Conservation (phyloP, 2,888 invertebrate genomes). For the Pristionchus arcanus region DNA sequence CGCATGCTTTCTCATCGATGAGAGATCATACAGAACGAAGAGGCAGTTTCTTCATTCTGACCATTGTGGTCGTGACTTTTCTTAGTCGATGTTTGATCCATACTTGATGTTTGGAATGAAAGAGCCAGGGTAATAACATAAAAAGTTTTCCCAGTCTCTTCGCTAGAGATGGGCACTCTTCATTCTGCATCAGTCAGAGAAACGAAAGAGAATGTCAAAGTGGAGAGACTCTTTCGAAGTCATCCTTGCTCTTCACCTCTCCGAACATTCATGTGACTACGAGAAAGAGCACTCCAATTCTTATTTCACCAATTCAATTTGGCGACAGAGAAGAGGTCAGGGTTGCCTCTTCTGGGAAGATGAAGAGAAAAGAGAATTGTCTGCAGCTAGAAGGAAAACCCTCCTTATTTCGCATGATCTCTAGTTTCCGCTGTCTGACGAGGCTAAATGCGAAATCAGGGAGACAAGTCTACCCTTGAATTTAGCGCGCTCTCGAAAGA, state of each 20-base stretch:
- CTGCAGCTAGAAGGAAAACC: not conserved
- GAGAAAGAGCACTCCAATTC: not conserved
- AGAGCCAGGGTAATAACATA: not conserved
- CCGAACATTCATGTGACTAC: not conserved
- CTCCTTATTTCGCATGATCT: not conserved
- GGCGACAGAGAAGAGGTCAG: conserved; percentile 4
- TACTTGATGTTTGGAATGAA: not conserved
- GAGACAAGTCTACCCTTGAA: not conserved
- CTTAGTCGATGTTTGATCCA: not conserved
- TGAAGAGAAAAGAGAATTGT: not conserved
- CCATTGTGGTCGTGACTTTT: no score
- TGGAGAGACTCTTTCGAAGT: not conserved
- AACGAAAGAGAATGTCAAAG: not conserved
- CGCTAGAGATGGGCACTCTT: not conserved
- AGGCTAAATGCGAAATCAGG: not conserved
- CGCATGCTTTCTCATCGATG: not conserved
- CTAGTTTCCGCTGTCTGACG: not conserved
- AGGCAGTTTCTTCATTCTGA: not conserved
- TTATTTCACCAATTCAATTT: conserved; percentile 24
- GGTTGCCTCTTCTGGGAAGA: not conserved
- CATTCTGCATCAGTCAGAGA: not conserved
- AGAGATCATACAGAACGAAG: not conserved
- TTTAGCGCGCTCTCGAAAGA: not conserved
- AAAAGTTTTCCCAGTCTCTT: no score
- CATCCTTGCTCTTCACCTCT: not conserved